Percentiles rank a stretch among this genome's conserved stretches.
phyloP scores from a whole-genome alignment of 1,140 invertebrate genomes.

The Heliconius eleuchia region DNA sequence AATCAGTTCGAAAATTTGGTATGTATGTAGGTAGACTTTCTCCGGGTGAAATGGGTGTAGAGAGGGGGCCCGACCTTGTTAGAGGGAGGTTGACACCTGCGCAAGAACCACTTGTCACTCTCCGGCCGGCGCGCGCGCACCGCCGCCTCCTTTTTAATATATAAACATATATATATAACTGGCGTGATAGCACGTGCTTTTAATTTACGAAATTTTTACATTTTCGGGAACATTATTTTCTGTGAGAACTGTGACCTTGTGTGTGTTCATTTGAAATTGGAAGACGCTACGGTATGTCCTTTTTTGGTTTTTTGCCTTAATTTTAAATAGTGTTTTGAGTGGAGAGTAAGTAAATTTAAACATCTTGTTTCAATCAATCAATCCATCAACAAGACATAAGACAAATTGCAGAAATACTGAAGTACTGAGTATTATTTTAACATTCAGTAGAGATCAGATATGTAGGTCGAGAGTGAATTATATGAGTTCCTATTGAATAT shows the following conservation, averaged over 20 bases:
- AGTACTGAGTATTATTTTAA: slow-evolving; percentile 23
- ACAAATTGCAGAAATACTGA: slow-evolving; percentile 8
- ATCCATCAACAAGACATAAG: background rate
- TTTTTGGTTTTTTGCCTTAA: slow-evolving; percentile 12
- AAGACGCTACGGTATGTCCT: slow-evolving; percentile 50
- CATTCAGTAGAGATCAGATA: slow-evolving; percentile 35
- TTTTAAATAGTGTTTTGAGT: slow-evolving; percentile 4
- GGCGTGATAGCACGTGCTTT: slow-evolving; percentile 56
- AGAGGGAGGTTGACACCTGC: slow-evolving; percentile 78
- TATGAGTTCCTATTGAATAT: slow-evolving; percentile 26
- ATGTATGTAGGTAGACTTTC: slow-evolving; percentile 81
- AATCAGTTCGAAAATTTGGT: slow-evolving; percentile 79
- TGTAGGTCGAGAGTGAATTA: slow-evolving; percentile 37
- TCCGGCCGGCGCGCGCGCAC: slow-evolving; percentile 67
- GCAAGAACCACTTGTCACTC: slow-evolving; percentile 71
- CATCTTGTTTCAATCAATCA: background rate
- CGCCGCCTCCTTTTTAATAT: slow-evolving; percentile 46
- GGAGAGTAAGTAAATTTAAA: background rate
- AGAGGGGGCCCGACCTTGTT: slow-evolving; percentile 75
- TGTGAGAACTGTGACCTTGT: slow-evolving; percentile 72
- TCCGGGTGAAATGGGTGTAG: slow-evolving; percentile 75
- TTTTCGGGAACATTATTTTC: slow-evolving; percentile 54
- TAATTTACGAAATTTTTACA: slow-evolving; percentile 38
- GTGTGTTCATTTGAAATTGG: slow-evolving; percentile 47
- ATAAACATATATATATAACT: slow-evolving; percentile 2